Base-by-base conservation (phyloP, 53 echinoderm and acorn worm genomes). In the Arbacia lixula region DNA sequence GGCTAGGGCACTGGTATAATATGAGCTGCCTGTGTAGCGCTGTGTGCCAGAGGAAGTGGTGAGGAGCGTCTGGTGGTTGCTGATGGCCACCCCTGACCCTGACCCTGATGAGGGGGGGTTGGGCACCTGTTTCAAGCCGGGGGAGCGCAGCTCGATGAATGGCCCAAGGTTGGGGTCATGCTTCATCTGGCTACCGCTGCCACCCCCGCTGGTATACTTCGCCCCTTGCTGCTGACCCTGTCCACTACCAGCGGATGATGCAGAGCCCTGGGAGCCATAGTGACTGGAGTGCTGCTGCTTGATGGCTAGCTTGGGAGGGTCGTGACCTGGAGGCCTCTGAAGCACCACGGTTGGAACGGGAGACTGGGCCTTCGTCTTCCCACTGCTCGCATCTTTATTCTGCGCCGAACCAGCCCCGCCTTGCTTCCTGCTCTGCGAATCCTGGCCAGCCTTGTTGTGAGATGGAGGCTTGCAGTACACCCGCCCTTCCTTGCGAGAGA, bases 401-500 rank as follows among this genome's bases (percentile, higher is more conserved):
- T 52, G 66, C 12, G 60, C n/a, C 37, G 53, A 73, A 4, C 55
- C 36, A 17, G 41, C 61, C 4, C 26, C 57, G 24, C 30, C 36
- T 19, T 68, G 85, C 77, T 85, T 75, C 67, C 53, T 88, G 40
- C 39, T 42, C 34, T 80, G 49, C 53, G 35, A 55, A 20, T 61
- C 73, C 28, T 84, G 72, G 8, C 38, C 36, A 36, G 25, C 66
- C 3, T 53, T 20, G 50, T 53, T 51, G 36, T 88, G 87, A 6
- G 77, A 63, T 66, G 88, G 84, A 5, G 87, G 92, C 53, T 96
- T 96, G 56, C 80, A 89, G 55, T 91, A 93, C 53, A 87, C 87
- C 24, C 91, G 80, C 4, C 93, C 93, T 83, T 91, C 96, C 88
- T 93, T 96, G 16, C 93, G 85, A 29, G 95, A 93, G 76, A 96